Evolutionary conservation across 2,888 invertebrate species (phyloP), one percentile per base, ranked within the genome.

Genomic region (Ariolimax columbianus): DNA sequence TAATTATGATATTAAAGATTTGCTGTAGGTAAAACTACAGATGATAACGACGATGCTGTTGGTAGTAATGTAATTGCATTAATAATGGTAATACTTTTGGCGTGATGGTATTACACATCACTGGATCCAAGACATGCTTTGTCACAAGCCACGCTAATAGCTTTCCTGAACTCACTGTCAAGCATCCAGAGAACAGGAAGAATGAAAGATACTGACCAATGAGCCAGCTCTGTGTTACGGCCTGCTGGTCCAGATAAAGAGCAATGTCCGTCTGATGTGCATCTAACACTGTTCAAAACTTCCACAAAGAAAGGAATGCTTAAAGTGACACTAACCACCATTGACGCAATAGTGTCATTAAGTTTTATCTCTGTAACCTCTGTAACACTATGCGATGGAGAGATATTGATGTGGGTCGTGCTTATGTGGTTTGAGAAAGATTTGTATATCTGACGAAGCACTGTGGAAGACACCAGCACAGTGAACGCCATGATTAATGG

Each of bases 201-300:
- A 3, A 79, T 66, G 47, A 79, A 68, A 30, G n/a, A 38, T 0
- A 79, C 68, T 40, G 79, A 38, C 79, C 79, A 79, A 14, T 40
- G 63, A 14, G 68, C 68, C 19, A 79, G 79, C 14, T 66, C 68
- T 30, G n/a, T 43, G 30, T 3, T 43, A 14, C 79, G 79, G 3
- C 63, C 47, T 14, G 33, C 40, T 30, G 40, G 19, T n/a, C 3
- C 26, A 36, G 66, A n/a, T 47, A 30, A 17, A 11, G 4, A 17
- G 47, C 68, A 79, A 1, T 79, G 43, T 23, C 47, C 43, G n/a
- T 33, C 0, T 14, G 63, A n/a, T 30, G 19, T 59, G 43, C 66
- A 63, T 4, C 40, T 66, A 43, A 43, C 6, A 3, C 9, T 36
- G 43, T n/a, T n/a, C 63, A 79, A n/a, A 19, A 40, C 23, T 19